phyloP scores from a whole-genome alignment of 2,113 vertebrate genomes.

The Chaetodon trifascialis region DNA sequence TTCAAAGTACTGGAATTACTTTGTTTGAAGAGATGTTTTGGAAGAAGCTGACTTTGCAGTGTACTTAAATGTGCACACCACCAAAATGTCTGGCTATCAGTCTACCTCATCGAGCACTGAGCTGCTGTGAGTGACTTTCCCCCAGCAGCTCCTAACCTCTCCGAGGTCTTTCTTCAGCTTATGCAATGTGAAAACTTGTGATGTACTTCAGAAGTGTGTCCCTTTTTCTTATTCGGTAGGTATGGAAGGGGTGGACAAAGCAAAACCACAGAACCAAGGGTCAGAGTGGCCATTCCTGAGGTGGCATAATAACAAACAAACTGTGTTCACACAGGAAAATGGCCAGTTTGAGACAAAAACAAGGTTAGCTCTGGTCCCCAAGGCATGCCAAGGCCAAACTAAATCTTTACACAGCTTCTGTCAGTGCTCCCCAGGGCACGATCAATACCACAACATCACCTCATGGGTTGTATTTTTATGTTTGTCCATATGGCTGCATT shows the following conservation, averaged over 20 bases:
- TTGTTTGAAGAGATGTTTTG: background rate
- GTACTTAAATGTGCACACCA: conserved; percentile 1
- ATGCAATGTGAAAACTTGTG: background rate
- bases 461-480: background rate
- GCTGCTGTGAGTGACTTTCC: background rate
- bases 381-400: background rate
- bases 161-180: background rate
- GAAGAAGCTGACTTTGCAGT: conserved; percentile 1
- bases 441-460: background rate
- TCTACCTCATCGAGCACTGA: background rate
- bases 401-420: background rate
- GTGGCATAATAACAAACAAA: conserved; percentile 14
- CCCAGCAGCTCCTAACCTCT: background rate
- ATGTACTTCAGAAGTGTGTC: background rate
- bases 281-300: background rate
- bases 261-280: background rate
- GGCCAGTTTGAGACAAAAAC: background rate
- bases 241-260: background rate
- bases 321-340: conserved; percentile 20
- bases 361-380: background rate
- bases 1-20: conserved; percentile 13
- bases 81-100: background rate
- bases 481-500: background rate
- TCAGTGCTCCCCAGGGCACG: background rate
- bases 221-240: background rate